Evolutionary conservation across 2,888 invertebrate species (phyloP).

Genomic region (Caenorhabditis doughertyi): DNA sequence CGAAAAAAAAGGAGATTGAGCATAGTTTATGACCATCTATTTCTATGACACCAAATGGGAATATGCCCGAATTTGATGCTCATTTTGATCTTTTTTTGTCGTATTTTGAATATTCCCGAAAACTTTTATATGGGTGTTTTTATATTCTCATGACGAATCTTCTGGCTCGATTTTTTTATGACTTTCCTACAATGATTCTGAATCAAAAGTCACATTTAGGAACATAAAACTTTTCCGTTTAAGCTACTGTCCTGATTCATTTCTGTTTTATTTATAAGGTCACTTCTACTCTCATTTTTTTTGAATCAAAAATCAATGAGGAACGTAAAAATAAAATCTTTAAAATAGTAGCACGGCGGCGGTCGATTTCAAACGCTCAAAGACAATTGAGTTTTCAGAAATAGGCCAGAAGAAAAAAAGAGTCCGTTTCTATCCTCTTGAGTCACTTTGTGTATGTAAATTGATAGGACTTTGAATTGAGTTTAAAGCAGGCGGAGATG

Average conservation of each 20-base stretch:
- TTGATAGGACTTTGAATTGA: constrained; percentile 60
- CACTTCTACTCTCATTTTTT: background rate
- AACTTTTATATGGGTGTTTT: background rate
- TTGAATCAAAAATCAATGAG: constrained; percentile 7
- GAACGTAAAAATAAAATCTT: constrained; percentile 14
- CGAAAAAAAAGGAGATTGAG: background rate
- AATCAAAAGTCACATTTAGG: constrained; percentile 14
- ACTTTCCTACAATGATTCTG: background rate
- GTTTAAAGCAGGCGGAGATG: constrained; percentile 9
- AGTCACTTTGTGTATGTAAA: constrained; percentile 52
- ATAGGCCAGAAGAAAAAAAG: constrained; percentile 1
- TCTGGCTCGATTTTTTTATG: background rate
- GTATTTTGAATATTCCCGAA: constrained; percentile 24
- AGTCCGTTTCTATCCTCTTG: background rate
- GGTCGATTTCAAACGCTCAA: constrained; percentile 58
- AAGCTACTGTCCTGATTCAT: no score
- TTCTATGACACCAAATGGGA: constrained; percentile 28
- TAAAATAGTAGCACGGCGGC: constrained; percentile 6
- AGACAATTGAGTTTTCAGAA: constrained; percentile 57
- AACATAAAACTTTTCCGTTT: no score
- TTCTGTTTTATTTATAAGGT: no score
- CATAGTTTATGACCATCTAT: constrained; percentile 37
- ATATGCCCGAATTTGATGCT: constrained; percentile 10
- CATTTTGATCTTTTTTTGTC: constrained; percentile 10
- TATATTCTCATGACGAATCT: constrained; percentile 12